Conservation (phyloP, 2,888 invertebrate species). For the Dysmachus trigonus region DNA sequence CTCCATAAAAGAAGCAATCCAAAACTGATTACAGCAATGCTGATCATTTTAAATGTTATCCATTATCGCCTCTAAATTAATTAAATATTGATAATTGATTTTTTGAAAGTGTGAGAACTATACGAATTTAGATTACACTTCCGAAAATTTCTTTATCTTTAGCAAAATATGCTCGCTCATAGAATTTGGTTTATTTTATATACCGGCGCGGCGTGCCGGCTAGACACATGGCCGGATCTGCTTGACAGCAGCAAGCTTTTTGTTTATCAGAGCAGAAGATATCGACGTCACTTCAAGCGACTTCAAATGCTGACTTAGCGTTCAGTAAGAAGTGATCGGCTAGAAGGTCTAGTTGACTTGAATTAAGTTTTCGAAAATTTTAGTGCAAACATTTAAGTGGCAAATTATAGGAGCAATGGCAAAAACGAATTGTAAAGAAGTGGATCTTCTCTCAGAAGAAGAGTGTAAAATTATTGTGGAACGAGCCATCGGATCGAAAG, state of each 20-base stretch:
- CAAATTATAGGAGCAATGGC: neutral
- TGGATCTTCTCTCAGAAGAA: slow-evolving; percentile 14
- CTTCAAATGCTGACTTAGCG: neutral
- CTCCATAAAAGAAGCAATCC: neutral
- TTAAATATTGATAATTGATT: neutral
- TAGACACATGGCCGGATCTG: too few relatives aligned
- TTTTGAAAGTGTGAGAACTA: neutral
- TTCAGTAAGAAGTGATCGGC: slow-evolving; percentile 1
- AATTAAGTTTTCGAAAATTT: neutral
- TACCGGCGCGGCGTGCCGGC: too few relatives aligned
- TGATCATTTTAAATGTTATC: neutral
- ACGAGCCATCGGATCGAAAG: slow-evolving; percentile 1
- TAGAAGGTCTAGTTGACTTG: neutral
- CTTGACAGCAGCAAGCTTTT: too few relatives aligned
- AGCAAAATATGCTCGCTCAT: too few relatives aligned
- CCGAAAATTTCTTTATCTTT: neutral
- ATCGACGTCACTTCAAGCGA: slow-evolving; percentile 4
- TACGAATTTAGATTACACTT: neutral
- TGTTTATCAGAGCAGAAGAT: slow-evolving; percentile 30
- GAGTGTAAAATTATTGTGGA: slow-evolving; percentile 25
- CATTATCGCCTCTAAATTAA: neutral
- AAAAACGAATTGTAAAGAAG: neutral
- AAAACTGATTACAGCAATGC: neutral
- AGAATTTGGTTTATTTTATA: too few relatives aligned
- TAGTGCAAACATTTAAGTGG: neutral